These are phyloP conservation scores for Arion vulgaris DNA, from an alignment of 1,140 invertebrate species.

Conservation along the genomic window DNA sequence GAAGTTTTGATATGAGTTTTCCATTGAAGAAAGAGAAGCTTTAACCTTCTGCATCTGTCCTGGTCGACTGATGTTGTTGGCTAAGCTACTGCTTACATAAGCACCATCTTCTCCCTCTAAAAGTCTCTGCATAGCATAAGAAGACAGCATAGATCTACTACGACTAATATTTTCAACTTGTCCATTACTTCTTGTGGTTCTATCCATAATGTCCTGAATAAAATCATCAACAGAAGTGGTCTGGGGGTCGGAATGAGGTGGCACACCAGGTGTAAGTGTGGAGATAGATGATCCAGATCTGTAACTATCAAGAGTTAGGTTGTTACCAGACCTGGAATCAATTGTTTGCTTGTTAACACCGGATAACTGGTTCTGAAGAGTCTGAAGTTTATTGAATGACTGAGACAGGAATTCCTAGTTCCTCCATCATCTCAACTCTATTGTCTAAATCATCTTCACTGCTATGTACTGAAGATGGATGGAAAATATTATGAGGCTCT, in stretches of 20 bases:
- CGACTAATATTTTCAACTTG: neutral
- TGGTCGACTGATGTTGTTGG: constrained; percentile 68
- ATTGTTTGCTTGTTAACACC: constrained; percentile 39
- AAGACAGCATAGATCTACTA: neutral
- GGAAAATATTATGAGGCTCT: constrained; percentile 63
- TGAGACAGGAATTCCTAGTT: constrained; percentile 49
- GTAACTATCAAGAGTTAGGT: constrained; percentile 31
- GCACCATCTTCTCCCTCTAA: neutral
- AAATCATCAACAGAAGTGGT: constrained; percentile 32
- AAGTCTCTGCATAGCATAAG: neutral
- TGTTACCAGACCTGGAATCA: neutral
- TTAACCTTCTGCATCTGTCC: constrained; percentile 62
- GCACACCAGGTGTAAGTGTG: constrained; percentile 1
- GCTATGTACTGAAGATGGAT: constrained; percentile 59
- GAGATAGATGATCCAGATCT: constrained; percentile 36
- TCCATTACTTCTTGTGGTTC: constrained; percentile 12
- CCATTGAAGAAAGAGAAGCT: constrained; percentile 64
- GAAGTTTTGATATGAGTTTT: constrained; percentile 72
- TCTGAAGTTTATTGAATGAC: constrained; percentile 52
- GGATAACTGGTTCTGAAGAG: constrained; percentile 47
- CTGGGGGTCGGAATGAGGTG: neutral
- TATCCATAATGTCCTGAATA: constrained; percentile 23
- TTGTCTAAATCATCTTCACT: constrained; percentile 52
- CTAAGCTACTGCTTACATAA: constrained; percentile 40
- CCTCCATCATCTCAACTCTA: constrained; percentile 43